Percentiles rank a stretch among this genome's conserved stretches.
phyloP scores from a whole-genome alignment of 2,888 invertebrate genomes.

The Falcaria lacertinaria region DNA sequence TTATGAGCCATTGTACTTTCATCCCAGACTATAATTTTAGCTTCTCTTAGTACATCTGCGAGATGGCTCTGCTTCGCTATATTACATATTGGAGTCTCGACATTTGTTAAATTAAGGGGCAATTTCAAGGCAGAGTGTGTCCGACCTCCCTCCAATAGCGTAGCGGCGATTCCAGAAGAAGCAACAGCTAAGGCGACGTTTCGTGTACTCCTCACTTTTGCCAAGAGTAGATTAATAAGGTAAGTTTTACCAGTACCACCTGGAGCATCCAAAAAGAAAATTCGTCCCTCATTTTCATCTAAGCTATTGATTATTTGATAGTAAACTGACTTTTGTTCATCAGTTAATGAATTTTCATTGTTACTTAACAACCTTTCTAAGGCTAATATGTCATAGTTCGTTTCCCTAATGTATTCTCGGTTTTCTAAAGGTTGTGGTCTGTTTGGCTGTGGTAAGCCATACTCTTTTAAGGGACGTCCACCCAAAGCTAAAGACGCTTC shows the following conservation, averaged over 20 bases:
- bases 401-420: too few relatives aligned
- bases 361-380: too few relatives aligned
- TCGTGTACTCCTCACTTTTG: conserved; percentile 10
- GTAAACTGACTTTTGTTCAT: conserved; percentile 7
- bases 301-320: neutral
- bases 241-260: conserved; percentile 10
- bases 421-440: too few relatives aligned
- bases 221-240: conserved; percentile 10
- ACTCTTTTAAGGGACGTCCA: too few relatives aligned
- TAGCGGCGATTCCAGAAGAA: conserved; percentile 18
- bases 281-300: conserved; percentile 4
- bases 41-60: neutral
- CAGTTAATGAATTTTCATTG: too few relatives aligned
- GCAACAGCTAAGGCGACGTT: conserved; percentile 13
- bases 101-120: conserved; percentile 4
- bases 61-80: conserved; percentile 14
- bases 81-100: neutral
- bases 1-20: conserved; percentile 18
- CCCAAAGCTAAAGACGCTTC: too few relatives aligned
- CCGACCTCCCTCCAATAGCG: conserved; percentile 15
- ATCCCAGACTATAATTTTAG: neutral
- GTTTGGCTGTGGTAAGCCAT: too few relatives aligned
- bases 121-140: conserved; percentile 14
- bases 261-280: conserved; percentile 13
- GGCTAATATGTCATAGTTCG: too few relatives aligned